These are phyloP conservation scores for Brachyhypopomus occidentalis DNA, from an alignment of 2,113 vertebrate species.

Conservation along the genomic window DNA sequence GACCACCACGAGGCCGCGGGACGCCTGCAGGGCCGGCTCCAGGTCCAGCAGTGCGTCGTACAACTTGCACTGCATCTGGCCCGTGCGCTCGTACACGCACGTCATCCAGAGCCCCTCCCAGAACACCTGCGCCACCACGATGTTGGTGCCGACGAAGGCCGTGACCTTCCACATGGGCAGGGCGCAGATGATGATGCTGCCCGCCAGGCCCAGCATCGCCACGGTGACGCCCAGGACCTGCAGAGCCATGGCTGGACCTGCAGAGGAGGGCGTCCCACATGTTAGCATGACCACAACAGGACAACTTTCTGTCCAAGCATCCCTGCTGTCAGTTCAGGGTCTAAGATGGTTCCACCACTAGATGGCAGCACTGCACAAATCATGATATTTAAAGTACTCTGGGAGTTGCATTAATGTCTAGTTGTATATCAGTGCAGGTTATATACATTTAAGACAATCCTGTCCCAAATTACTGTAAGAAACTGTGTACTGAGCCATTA, in stretches of 20 bases:
- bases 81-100: conserved; percentile 81
- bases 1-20: conserved; percentile 78
- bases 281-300: too few species aligned
- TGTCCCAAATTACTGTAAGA: too few species aligned
- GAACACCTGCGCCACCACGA: conserved; percentile 85
- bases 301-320: too few species aligned
- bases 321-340: too few species aligned
- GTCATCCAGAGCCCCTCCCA: conserved; percentile 90
- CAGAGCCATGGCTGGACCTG: conserved; percentile 68
- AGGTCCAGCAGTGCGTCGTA: conserved; percentile 85
- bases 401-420: neutral
- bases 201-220: conserved; percentile 75
- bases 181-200: conserved; percentile 81
- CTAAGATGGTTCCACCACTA: conserved; percentile 32
- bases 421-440: too few species aligned
- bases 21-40: conserved; percentile 77
- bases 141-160: conserved; percentile 82
- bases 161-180: conserved; percentile 90
- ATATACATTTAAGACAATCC: too few species aligned
- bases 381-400: neutral
- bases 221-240: conserved; percentile 80
- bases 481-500: neutral
- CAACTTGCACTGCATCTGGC: conserved; percentile 86
- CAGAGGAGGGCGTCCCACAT: neutral
- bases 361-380: conserved; percentile 39